phyloP scores from a whole-genome alignment of 92 coral and sea anemone species.

The Phenganax marumi region DNA sequence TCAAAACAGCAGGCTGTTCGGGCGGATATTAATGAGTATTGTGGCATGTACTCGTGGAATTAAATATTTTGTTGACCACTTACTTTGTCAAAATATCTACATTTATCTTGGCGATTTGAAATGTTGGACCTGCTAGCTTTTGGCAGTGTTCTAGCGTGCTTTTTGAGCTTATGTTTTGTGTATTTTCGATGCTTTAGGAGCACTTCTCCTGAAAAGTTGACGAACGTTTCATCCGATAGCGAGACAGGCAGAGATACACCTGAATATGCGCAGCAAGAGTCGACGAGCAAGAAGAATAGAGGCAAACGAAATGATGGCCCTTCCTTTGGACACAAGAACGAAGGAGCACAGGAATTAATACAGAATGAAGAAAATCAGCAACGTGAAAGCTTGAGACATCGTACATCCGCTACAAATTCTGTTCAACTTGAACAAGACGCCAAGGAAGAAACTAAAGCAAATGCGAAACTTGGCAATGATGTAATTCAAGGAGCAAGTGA shows the following conservation, averaged over 20 bases:
- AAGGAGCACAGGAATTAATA: not conserved
- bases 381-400: conserved; percentile 14
- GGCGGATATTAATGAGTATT: not conserved
- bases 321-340: conserved; percentile 12
- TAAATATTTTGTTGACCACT: not conserved
- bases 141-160: conserved; percentile 16
- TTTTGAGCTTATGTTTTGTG: conserved; percentile 17
- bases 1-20: no score
- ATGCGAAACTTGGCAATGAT: not conserved
- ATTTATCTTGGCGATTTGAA: not conserved
- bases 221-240: not conserved
- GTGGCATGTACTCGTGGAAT: not conserved
- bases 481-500: not conserved
- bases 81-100: not conserved
- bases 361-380: not conserved
- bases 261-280: not conserved
- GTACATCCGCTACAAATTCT: not conserved
- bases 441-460: not conserved
- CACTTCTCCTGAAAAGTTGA: not conserved
- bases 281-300: not conserved
- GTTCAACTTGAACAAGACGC: not conserved
- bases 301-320: not conserved
- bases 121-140: conserved; percentile 14
- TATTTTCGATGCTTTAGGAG: conserved; percentile 23
- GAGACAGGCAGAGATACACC: conserved; percentile 14